Conservation (phyloP, 2,888 invertebrate genomes). For the Baccha elongata region DNA sequence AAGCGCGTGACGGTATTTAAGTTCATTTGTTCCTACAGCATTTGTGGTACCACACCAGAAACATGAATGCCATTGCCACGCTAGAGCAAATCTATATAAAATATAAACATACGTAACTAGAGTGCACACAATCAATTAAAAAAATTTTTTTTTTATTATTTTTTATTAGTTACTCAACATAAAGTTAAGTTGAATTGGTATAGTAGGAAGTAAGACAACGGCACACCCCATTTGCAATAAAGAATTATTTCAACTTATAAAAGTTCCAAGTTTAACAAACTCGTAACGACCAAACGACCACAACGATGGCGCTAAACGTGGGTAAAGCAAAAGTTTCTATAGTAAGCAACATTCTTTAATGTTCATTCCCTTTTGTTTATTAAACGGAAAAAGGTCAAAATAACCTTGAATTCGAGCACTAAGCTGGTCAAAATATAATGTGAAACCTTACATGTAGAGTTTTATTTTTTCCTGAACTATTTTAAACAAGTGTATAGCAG, state of each 20-base stretch:
- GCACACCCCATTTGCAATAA: slow-evolving; percentile 25
- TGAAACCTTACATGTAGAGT: slow-evolving; percentile 52
- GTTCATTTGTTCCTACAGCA: background rate
- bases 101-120: background rate
- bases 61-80: slow-evolving; percentile 25
- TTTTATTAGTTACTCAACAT: slow-evolving; percentile 16
- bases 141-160: slow-evolving; percentile 13
- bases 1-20: slow-evolving; percentile 16
- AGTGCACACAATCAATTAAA: slow-evolving; percentile 38
- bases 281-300: background rate
- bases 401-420: slow-evolving; percentile 61
- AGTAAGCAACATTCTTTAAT: slow-evolving; percentile 50
- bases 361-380: slow-evolving; percentile 54
- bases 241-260: background rate
- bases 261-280: slow-evolving; percentile 44
- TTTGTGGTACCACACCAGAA: background rate
- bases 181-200: background rate
- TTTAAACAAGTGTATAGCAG: slow-evolving; percentile 39
- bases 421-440: slow-evolving; percentile 55
- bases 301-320: too few relatives aligned
- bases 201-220: slow-evolving; percentile 36
- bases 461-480: background rate
- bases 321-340: background rate
- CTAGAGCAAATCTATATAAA: background rate
- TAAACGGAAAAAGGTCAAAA: background rate